Conservation (phyloP, 2,888 invertebrate genomes). For the Clistopyga incitator region DNA sequence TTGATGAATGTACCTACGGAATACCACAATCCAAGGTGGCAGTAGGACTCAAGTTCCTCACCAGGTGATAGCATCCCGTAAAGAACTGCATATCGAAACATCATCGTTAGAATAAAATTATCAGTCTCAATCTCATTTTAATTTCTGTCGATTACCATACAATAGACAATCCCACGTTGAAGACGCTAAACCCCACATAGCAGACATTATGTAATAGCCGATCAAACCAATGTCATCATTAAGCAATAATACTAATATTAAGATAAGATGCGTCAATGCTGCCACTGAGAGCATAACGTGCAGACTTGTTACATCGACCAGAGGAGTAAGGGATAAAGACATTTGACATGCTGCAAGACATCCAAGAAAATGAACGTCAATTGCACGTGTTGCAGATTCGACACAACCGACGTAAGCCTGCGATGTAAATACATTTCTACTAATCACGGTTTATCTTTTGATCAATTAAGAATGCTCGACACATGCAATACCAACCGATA, state of each 20-base stretch:
- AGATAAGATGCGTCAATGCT: slow-evolving; percentile 45
- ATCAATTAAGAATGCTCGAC: not conserved
- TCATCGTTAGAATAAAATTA: slow-evolving; percentile 26
- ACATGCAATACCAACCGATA: too few species aligned
- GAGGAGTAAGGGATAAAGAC: slow-evolving; percentile 49
- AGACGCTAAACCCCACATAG: slow-evolving; percentile 60
- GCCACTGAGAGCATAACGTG: slow-evolving; percentile 47
- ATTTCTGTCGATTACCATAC: slow-evolving; percentile 51
- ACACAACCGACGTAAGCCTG: slow-evolving; percentile 64
- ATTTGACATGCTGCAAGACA: slow-evolving; percentile 59
- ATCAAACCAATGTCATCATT: slow-evolving; percentile 37
- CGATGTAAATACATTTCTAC: not conserved
- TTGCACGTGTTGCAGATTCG: slow-evolving; percentile 37
- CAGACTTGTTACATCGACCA: slow-evolving; percentile 60
- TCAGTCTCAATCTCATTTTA: not conserved
- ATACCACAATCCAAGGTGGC: slow-evolving; percentile 64
- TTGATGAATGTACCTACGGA: slow-evolving; percentile 50
- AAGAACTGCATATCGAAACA: slow-evolving; percentile 34
- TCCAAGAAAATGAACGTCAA: slow-evolving; percentile 61
- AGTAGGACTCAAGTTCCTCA: slow-evolving; percentile 57
- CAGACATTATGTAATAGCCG: slow-evolving; percentile 60
- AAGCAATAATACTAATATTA: slow-evolving; percentile 51
- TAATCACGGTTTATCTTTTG: not conserved
- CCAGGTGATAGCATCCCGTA: slow-evolving; percentile 60
- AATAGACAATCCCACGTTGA: slow-evolving; percentile 62